Conservation (phyloP, 2,113 vertebrate genomes). For the Sardina pilchardus region DNA sequence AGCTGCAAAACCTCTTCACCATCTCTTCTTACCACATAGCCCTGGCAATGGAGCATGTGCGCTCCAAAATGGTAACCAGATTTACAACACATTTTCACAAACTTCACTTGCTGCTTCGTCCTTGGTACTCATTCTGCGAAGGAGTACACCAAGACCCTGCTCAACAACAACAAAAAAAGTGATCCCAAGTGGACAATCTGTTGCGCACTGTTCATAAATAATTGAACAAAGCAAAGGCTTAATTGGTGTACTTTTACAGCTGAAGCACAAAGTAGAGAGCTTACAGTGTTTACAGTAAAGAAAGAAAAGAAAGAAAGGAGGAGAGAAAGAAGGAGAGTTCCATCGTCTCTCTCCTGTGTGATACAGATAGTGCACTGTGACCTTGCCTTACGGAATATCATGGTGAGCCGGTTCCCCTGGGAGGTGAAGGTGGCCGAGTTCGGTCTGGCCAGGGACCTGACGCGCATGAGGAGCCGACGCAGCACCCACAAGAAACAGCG, state of each 20-base stretch:
- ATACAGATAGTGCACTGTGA: conserved; percentile 61
- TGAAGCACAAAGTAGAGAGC: not conserved
- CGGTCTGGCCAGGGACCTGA: conserved; percentile 57
- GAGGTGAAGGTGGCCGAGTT: conserved; percentile 64
- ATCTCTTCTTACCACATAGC: conserved; percentile 72
- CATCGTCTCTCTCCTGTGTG: not conserved
- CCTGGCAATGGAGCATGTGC: conserved; percentile 72
- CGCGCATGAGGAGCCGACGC: conserved; percentile 48
- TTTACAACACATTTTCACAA: not conserved
- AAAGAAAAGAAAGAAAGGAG: not conserved
- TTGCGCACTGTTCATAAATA: not conserved
- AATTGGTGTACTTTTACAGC: not conserved
- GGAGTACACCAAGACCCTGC: not conserved
- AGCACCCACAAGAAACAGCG: conserved; percentile 50
- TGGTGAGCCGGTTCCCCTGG: conserved; percentile 57
- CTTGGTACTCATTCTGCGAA: not conserved
- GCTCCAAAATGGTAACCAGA: conserved; percentile 67
- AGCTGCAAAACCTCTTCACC: conserved; percentile 68
- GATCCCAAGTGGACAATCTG: not conserved
- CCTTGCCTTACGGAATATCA: conserved; percentile 60
- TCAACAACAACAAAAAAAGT: not conserved
- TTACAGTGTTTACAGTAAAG: not conserved
- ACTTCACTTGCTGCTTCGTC: not conserved
- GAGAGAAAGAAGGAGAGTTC: not conserved
- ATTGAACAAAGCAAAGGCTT: not conserved